These are phyloP conservation scores for Dinocampus coccinellae DNA, from an alignment of 2,888 invertebrate genomes.

Conservation along the genomic window DNA sequence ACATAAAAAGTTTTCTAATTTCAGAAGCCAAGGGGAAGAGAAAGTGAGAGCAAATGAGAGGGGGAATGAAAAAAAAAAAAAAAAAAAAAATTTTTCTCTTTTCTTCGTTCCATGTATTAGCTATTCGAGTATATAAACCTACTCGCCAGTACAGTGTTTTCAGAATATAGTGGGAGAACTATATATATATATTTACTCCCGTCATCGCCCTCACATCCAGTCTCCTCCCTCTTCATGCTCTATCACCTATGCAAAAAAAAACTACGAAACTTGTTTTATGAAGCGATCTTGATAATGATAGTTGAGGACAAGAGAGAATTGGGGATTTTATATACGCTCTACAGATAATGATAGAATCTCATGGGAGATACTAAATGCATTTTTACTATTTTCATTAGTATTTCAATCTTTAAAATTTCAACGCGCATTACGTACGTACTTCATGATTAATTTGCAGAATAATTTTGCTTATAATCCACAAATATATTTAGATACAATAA, in stretches of 20 bases:
- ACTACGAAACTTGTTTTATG: slow-evolving; percentile 2
- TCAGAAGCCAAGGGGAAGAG: slow-evolving; percentile 56
- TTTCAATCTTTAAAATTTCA: slow-evolving; percentile 1
- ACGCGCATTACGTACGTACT: not conserved
- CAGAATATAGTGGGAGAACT: slow-evolving; percentile 37
- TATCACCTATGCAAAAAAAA: slow-evolving; percentile 16
- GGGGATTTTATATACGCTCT: slow-evolving; percentile 10
- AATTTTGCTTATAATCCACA: not conserved
- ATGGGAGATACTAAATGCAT: not conserved
- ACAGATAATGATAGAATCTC: not conserved
- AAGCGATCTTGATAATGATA: slow-evolving; percentile 12
- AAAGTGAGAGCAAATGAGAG: slow-evolving; percentile 32
- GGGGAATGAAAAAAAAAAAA: no score
- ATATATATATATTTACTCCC: no score
- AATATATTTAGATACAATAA: not conserved
- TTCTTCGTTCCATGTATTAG: slow-evolving; percentile 18
- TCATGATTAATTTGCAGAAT: not conserved
- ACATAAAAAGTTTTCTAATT: slow-evolving; percentile 70
- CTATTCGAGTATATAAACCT: slow-evolving; percentile 29
- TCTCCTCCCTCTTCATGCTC: not conserved
- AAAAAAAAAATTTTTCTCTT: slow-evolving; percentile 1
- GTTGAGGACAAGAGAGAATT: not conserved
- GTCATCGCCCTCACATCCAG: not conserved
- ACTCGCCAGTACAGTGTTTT: slow-evolving; percentile 29
- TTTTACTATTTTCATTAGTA: not conserved